phyloP scores from a whole-genome alignment of 2,113 vertebrate species.

The Xiphorhynchus elegans region DNA sequence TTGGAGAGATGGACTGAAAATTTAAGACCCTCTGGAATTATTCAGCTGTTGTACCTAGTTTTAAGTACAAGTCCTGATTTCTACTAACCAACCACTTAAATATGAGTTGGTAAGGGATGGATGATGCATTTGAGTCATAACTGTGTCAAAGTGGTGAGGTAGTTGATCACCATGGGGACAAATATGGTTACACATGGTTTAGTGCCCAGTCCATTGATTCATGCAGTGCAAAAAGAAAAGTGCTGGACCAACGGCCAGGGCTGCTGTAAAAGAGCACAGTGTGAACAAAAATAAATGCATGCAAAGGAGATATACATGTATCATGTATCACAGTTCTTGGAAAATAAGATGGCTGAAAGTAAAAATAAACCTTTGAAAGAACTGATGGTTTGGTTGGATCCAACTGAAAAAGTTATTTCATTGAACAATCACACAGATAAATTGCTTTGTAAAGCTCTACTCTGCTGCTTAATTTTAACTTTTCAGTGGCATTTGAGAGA shows the following conservation, averaged over 20 bases:
- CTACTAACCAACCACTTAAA: background rate
- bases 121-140: background rate
- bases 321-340: background rate
- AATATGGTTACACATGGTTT: rapidly evolving
- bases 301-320: background rate
- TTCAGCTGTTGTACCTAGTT: background rate
- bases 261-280: background rate
- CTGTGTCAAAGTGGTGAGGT: background rate
- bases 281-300: background rate
- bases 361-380: background rate
- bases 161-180: background rate
- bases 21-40: background rate
- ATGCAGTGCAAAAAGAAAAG: background rate
- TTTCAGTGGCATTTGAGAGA: background rate
- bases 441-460: background rate
- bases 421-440: background rate
- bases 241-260: background rate
- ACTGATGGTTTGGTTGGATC: background rate
- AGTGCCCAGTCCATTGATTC: background rate
- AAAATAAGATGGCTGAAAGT: background rate
- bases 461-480: background rate
- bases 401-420: background rate
- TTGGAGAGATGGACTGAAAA: background rate
- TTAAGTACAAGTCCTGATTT: background rate
- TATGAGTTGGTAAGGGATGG: background rate